phyloP scores from a whole-genome alignment of 2,113 vertebrate genomes.

The Myocastor coypus region DNA sequence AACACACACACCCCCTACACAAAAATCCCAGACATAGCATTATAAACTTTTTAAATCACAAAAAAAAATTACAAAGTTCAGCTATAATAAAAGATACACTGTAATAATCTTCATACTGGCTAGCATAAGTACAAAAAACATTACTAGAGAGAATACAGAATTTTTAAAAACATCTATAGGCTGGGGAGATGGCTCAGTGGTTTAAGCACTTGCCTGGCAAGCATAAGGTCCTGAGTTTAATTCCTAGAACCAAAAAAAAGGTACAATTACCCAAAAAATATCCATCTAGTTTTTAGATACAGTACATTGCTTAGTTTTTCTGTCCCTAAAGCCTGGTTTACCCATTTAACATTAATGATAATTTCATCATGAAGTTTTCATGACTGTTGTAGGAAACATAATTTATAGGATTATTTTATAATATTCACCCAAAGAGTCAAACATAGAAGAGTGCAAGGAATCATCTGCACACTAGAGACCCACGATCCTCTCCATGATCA shows the following conservation, averaged over 20 bases:
- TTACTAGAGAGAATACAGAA: background rate
- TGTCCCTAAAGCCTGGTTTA: background rate
- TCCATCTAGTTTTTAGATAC: background rate
- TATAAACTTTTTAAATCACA: slow-evolving; percentile 41
- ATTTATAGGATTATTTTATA: background rate
- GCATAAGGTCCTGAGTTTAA: too few relatives aligned
- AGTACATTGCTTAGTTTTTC: background rate
- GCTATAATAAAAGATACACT: background rate
- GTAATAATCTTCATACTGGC: background rate
- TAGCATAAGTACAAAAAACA: background rate
- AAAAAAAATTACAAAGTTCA: slow-evolving; percentile 9
- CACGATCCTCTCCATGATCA: background rate
- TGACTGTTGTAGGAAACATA: background rate
- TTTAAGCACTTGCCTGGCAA: too few relatives aligned
- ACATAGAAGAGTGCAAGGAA: background rate
- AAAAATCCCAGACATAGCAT: background rate
- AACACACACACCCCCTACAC: background rate
- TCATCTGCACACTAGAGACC: background rate
- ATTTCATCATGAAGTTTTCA: slow-evolving; percentile 18
- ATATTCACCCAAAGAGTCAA: background rate
- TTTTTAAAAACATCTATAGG: background rate
- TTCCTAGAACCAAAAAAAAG: too few relatives aligned
- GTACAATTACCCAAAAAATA: too few relatives aligned
- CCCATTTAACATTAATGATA: slow-evolving; percentile 23
- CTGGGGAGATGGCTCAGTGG: too few relatives aligned